Conservation (phyloP, 2,797 vertebrate species). For the Silurus lanzhouensis region DNA sequence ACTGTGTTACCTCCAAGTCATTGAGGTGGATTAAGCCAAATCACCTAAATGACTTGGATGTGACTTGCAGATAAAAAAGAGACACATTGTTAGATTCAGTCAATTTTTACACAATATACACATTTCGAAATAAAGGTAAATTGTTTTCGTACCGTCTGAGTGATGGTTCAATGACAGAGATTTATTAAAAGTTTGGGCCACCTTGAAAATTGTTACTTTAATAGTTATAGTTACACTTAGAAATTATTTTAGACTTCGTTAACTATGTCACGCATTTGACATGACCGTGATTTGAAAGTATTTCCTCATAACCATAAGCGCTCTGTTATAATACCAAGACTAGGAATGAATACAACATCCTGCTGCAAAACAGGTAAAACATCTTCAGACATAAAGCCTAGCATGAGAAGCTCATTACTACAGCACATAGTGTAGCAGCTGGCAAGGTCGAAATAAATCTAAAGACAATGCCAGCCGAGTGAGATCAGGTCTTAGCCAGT, state of each 20-base stretch:
- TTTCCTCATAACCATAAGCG: not conserved
- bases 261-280: too few relatives aligned
- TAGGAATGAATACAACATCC: not conserved
- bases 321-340: not conserved
- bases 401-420: too few relatives aligned
- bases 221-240: too few relatives aligned
- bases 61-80: not conserved
- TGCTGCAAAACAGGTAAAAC: not conserved
- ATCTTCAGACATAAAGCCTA: too few relatives aligned
- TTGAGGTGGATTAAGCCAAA: not conserved
- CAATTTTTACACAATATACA: not conserved
- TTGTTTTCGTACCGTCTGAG: not conserved
- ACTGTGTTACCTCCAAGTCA: not conserved
- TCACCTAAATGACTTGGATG: too few relatives aligned
- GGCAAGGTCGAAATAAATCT: too few relatives aligned
- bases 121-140: not conserved
- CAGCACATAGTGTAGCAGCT: too few relatives aligned
- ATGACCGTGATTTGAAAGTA: not conserved
- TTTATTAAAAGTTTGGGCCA: too few relatives aligned
- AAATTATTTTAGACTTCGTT: too few relatives aligned
- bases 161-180: not conserved
- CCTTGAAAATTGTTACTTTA: too few relatives aligned
- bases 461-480: too few relatives aligned
- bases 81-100: not conserved
- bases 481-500: not conserved